Evolutionary conservation across 1,140 invertebrate species (phyloP).

Genomic region (Neodiprion virginianus): DNA sequence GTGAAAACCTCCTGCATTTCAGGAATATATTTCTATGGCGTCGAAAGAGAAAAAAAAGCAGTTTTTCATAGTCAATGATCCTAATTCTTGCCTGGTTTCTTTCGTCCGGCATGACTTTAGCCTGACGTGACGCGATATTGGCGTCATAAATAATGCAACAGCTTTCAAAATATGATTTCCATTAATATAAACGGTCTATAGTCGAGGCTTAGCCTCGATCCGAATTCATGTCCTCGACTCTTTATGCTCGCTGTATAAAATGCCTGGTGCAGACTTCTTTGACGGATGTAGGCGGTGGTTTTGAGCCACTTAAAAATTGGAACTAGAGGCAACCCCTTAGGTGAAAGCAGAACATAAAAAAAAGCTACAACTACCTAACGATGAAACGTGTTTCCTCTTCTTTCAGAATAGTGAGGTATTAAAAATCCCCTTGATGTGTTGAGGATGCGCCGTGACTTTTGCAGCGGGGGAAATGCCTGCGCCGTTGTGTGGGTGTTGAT

Average conservation of each 20-base stretch:
- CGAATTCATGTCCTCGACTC: too few species aligned
- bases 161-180: too few species aligned
- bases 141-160: too few species aligned
- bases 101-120: background rate
- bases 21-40: constrained; percentile 11
- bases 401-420: background rate
- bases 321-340: background rate
- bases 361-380: background rate
- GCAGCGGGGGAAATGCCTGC: constrained; percentile 45
- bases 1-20: constrained; percentile 21
- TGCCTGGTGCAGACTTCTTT: background rate
- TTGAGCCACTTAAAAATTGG: background rate
- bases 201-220: too few species aligned
- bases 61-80: constrained; percentile 12
- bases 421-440: constrained; percentile 42
- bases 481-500: constrained; percentile 46
- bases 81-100: constrained; percentile 27
- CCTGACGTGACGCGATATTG: too few species aligned
- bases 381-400: background rate
- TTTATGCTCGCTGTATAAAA: background rate
- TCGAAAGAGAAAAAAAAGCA: background rate
- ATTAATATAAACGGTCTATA: too few species aligned
- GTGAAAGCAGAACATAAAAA: background rate
- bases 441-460: constrained; percentile 49
- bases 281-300: background rate